These are phyloP conservation scores for Prunella fulvescens DNA, from an alignment of 2,113 vertebrate genomes.

Conservation along the genomic window DNA sequence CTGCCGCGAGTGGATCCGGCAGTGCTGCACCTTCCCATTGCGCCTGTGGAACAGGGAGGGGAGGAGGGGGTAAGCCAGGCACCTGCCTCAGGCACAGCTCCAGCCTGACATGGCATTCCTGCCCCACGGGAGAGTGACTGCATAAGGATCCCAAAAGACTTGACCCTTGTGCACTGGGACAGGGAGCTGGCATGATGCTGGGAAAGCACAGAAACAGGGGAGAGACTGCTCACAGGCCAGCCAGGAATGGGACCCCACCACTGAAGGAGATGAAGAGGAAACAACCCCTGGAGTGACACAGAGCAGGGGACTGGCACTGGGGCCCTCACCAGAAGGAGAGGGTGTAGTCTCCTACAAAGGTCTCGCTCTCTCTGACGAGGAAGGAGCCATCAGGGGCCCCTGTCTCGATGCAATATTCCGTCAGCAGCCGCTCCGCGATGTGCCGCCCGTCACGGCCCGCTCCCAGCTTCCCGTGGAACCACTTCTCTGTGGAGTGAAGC, in stretches of 20 bases:
- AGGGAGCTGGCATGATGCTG: not conserved
- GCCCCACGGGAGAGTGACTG: not conserved
- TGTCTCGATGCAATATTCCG: conserved; percentile 92
- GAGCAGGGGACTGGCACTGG: rapidly evolving
- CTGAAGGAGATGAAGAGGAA: not conserved
- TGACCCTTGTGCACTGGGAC: not conserved
- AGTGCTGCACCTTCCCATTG: conserved; percentile 95
- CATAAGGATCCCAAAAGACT: not conserved
- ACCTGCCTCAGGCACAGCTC: not conserved
- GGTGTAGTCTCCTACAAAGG: conserved; percentile 95
- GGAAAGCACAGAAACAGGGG: not conserved
- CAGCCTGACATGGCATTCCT: not conserved
- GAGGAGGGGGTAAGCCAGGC: not conserved
- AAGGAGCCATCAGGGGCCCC: conserved; percentile 95
- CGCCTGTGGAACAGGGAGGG: conserved; percentile 74
- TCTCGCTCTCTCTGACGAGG: conserved; percentile 96
- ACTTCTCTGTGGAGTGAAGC: conserved; percentile 92
- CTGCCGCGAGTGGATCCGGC: conserved; percentile 96
- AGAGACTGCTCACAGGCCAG: not conserved
- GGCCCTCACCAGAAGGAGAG: conserved; percentile 94
- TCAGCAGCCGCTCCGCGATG: conserved; percentile 91
- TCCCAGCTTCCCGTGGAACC: conserved; percentile 96
- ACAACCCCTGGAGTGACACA: rapidly evolving
- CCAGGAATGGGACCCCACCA: not conserved
- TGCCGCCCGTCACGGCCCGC: conserved; percentile 93